Conservation (phyloP, 2,888 invertebrate genomes). For the Caenorhabditis afra region DNA sequence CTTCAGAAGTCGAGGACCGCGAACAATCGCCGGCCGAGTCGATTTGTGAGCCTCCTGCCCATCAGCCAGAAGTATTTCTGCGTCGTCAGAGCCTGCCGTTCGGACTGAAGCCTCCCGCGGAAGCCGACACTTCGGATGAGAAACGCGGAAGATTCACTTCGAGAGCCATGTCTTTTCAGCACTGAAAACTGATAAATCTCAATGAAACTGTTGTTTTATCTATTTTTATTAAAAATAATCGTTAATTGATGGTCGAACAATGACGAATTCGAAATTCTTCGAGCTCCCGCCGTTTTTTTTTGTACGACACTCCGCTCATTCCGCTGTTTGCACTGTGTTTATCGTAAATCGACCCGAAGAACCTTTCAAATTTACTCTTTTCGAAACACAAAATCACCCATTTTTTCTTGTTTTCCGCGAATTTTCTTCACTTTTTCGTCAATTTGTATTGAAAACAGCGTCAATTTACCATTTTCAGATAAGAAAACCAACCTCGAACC, state of each 20-base stretch:
- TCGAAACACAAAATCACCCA: slow-evolving; percentile 19
- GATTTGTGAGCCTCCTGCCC: slow-evolving; percentile 54
- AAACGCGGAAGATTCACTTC: slow-evolving; percentile 21
- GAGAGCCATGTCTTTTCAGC: slow-evolving; percentile 57
- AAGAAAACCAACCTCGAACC: slow-evolving; percentile 8
- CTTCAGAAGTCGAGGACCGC: slow-evolving; percentile 54
- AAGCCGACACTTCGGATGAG: slow-evolving; percentile 3
- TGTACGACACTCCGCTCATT: slow-evolving; percentile 41
- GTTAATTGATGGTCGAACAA: too few relatives aligned
- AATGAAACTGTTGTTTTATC: too few relatives aligned
- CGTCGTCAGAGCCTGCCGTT: slow-evolving; percentile 54
- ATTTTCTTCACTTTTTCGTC: not conserved
- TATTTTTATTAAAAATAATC: too few relatives aligned
- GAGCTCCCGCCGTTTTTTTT: too few relatives aligned
- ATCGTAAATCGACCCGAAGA: not conserved
- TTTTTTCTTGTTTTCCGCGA: not conserved
- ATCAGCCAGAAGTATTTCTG: slow-evolving; percentile 55
- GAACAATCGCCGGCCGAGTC: slow-evolving; percentile 51
- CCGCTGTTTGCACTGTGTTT: slow-evolving; percentile 24
- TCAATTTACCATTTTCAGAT: not conserved
- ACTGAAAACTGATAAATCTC: slow-evolving; percentile 26
- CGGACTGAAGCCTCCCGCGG: slow-evolving; percentile 24
- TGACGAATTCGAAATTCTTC: too few relatives aligned
- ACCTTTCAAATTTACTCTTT: slow-evolving; percentile 43
- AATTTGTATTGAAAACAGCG: too few relatives aligned